Percentiles rank a stretch among this genome's conserved stretches.
Conservation (phyloP, 92 coral and sea anemone genomes). For the Hydrozoanthus gracilis region DNA sequence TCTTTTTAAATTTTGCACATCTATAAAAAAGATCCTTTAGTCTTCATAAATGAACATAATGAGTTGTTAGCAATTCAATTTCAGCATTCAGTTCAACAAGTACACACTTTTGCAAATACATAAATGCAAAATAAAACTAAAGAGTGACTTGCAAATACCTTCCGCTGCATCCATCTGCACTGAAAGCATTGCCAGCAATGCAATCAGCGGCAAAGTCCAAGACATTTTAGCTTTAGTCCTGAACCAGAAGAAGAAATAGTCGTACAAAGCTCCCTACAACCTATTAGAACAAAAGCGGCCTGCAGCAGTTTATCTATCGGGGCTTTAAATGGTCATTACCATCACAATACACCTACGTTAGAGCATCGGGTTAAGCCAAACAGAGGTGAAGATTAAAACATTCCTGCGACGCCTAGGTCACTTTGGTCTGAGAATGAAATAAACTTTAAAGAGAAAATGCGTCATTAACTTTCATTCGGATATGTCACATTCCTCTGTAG, state of each 20-base stretch:
- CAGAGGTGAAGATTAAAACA: constrained; percentile 2
- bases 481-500: constrained; percentile 37
- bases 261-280: not conserved
- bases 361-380: not conserved
- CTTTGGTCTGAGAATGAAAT: not conserved
- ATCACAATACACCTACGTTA: constrained; percentile 39
- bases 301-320: constrained; percentile 5
- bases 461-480: constrained; percentile 7
- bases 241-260: not conserved
- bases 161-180: not conserved
- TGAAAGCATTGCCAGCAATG: constrained; percentile 9
- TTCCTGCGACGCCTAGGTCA: constrained; percentile 20
- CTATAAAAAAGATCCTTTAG: too few species aligned
- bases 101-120: too few species aligned
- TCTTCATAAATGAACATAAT: too few species aligned
- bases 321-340: constrained; percentile 20
- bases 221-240: not conserved
- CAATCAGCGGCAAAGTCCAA: not conserved
- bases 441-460: constrained; percentile 9
- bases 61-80: too few species aligned
- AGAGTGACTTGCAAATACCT: not conserved
- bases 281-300: not conserved
- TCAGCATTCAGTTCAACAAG: not conserved
- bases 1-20: too few species aligned
- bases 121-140: too few species aligned